Percentiles rank a stretch among this genome's conserved stretches.
Evolutionary conservation across 1,140 invertebrate genomes (phyloP).

Genomic region (Drosophila yakuba): DNA sequence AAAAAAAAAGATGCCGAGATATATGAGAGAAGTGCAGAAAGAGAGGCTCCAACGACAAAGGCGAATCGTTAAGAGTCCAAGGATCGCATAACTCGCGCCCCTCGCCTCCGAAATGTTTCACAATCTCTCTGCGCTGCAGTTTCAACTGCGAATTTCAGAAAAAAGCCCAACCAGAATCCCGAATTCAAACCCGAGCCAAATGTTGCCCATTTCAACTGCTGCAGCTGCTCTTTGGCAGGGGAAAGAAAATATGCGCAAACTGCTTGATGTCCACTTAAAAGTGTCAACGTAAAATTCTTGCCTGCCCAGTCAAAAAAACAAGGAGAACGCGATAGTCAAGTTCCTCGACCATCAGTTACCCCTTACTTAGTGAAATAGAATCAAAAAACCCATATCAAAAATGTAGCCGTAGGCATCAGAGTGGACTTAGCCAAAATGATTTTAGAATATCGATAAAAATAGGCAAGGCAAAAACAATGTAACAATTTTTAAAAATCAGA

Average conservation of each 20-base stretch:
- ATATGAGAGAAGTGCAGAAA: slow-evolving; percentile 17
- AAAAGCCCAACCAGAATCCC: slow-evolving; percentile 40
- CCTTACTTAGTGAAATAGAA: too few relatives aligned
- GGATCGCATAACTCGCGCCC: slow-evolving; percentile 78
- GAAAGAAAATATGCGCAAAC: slow-evolving; percentile 77
- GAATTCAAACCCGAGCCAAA: slow-evolving; percentile 13
- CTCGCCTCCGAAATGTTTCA: neutral
- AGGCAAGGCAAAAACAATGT: too few relatives aligned
- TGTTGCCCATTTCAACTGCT: slow-evolving; percentile 30
- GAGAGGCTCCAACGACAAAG: slow-evolving; percentile 50
- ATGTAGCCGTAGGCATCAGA: too few relatives aligned
- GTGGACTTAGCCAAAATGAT: too few relatives aligned
- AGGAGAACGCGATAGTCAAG: too few relatives aligned
- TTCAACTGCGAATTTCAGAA: slow-evolving; percentile 73
- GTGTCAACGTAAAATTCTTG: slow-evolving; percentile 82
- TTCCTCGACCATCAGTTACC: too few relatives aligned
- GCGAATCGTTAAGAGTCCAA: slow-evolving; percentile 80
- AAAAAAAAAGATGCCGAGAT: slow-evolving; percentile 42
- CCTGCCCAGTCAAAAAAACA: slow-evolving; percentile 42
- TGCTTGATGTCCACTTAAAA: slow-evolving; percentile 83
- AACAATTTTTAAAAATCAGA: too few relatives aligned
- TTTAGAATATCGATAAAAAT: too few relatives aligned
- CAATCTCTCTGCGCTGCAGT: slow-evolving; percentile 22
- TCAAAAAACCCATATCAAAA: too few relatives aligned
- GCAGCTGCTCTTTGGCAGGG: slow-evolving; percentile 48